These are phyloP conservation scores for Mionectes macconnelli DNA, from an alignment of 2,113 vertebrate genomes.

Conservation along the genomic window DNA sequence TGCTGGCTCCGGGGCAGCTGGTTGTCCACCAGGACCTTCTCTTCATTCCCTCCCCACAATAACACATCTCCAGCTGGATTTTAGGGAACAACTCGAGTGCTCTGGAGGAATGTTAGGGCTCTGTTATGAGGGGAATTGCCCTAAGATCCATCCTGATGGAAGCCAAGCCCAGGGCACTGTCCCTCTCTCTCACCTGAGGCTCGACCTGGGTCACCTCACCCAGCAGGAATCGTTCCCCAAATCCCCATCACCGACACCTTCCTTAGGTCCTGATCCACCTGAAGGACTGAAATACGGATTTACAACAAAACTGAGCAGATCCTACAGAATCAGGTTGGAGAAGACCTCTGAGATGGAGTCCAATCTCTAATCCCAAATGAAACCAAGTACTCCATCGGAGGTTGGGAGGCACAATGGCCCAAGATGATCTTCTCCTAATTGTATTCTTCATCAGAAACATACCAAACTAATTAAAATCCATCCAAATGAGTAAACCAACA, in stretches of 20 bases:
- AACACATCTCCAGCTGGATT: background rate
- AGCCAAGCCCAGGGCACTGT: accelerated
- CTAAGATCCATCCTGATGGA: background rate
- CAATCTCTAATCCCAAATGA: accelerated
- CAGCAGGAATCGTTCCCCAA: background rate
- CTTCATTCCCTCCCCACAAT: background rate
- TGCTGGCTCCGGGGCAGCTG: background rate
- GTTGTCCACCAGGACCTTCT: background rate
- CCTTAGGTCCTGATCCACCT: no score
- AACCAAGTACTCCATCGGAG: background rate
- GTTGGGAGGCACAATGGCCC: background rate
- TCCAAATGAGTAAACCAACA: background rate
- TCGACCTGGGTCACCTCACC: accelerated
- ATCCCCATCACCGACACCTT: no score
- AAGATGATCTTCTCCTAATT: background rate
- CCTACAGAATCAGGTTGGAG: no score
- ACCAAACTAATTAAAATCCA: background rate
- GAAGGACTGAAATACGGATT: no score
- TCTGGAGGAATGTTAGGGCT: background rate
- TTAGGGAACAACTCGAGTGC: background rate
- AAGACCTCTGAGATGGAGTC: no score
- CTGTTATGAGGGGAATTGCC: background rate
- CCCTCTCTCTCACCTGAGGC: background rate
- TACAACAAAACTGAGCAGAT: no score
- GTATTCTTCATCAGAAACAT: background rate